phyloP scores from a whole-genome alignment of 1,140 invertebrate species.

The Apocrypta bakeri region DNA sequence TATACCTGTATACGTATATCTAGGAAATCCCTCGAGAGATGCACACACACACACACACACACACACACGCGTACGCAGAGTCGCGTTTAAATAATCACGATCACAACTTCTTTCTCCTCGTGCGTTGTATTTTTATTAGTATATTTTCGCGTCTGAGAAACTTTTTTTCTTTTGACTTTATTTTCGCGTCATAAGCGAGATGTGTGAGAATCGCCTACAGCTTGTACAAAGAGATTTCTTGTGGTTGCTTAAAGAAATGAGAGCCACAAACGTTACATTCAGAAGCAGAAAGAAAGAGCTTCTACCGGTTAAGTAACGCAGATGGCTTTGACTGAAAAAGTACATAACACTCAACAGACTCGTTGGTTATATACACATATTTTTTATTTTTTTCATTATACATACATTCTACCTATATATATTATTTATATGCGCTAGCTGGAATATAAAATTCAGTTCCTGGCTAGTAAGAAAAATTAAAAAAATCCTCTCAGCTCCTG shows the following conservation, averaged over 20 bases:
- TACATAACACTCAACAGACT: constrained; percentile 20
- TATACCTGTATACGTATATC: too few species aligned
- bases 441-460: too few species aligned
- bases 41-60: too few species aligned
- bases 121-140: background rate
- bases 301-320: constrained; percentile 41
- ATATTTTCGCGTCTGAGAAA: too few species aligned
- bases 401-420: too few species aligned
- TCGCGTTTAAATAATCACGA: background rate
- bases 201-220: background rate
- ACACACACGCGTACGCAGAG: too few species aligned
- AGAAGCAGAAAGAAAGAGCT: background rate
- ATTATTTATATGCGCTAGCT: too few species aligned
- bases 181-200: background rate
- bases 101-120: background rate
- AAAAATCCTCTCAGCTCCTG: too few species aligned
- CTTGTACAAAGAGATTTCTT: constrained; percentile 34
- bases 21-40: background rate
- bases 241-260: constrained; percentile 40
- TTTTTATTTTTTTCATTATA: too few species aligned
- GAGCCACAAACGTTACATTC: constrained; percentile 18
- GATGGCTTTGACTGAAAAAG: constrained; percentile 38
- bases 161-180: too few species aligned
- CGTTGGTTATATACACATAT: background rate
- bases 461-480: too few species aligned